A percentile compares a stretch with the other conserved stretches of the same genome.
phyloP scores from a whole-genome alignment of 2,113 vertebrate genomes.

The Callionymus lyra region DNA sequence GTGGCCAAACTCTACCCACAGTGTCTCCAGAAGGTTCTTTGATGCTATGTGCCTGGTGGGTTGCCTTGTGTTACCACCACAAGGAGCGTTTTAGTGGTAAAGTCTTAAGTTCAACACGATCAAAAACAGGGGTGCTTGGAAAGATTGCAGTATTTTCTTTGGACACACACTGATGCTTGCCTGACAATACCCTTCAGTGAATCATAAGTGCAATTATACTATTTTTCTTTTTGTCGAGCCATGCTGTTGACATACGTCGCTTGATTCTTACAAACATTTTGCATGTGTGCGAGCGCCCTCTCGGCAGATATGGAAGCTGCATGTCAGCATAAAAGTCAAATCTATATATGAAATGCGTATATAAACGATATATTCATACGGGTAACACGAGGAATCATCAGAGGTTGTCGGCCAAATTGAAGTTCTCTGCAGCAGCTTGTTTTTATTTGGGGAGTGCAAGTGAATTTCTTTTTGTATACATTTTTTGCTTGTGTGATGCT shows the following conservation, averaged over 20 bases:
- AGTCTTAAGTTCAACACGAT: slow-evolving; percentile 67
- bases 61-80: slow-evolving; percentile 50
- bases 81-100: slow-evolving; percentile 41
- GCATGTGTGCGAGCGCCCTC: slow-evolving; percentile 41
- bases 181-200: slow-evolving; percentile 64
- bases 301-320: slow-evolving; percentile 45
- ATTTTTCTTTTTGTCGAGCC: slow-evolving; percentile 63
- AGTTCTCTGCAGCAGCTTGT: slow-evolving; percentile 23
- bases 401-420: slow-evolving; percentile 7
- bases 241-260: slow-evolving; percentile 45
- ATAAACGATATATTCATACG: slow-evolving; percentile 68
- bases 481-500: slow-evolving; percentile 33
- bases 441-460: slow-evolving; percentile 51
- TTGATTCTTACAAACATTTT: slow-evolving; percentile 42
- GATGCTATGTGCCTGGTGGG: slow-evolving; percentile 67
- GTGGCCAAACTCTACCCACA: slow-evolving; percentile 99
- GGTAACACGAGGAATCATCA: slow-evolving; percentile 58
- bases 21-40: slow-evolving; percentile 99
- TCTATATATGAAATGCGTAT: slow-evolving; percentile 42
- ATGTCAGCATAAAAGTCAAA: slow-evolving; percentile 51
- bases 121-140: slow-evolving; percentile 76
- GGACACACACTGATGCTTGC: slow-evolving; percentile 55
- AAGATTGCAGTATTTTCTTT: slow-evolving; percentile 72
- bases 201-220: slow-evolving; percentile 98
- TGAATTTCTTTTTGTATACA: slow-evolving; percentile 30